Conservation (phyloP, 2,113 vertebrate genomes). For the Pseudorectes ferrugineus region DNA sequence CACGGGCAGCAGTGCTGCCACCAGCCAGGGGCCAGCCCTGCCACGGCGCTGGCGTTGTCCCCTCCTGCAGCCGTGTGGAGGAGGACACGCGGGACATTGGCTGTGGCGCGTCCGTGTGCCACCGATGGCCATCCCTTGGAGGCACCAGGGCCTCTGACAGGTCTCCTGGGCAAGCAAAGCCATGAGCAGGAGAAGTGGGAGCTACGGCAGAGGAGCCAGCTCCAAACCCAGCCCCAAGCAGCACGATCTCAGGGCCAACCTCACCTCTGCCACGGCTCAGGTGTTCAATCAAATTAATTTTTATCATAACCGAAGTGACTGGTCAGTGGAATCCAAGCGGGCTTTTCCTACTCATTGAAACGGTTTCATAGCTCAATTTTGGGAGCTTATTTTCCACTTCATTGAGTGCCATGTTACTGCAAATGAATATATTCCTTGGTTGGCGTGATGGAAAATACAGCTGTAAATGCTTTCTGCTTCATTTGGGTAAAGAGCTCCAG, state of each 20-base stretch:
- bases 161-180: not conserved
- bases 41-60: accelerated
- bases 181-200: not conserved
- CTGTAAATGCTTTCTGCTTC: constrained; percentile 82
- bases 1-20: accelerated
- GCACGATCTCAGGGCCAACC: not conserved
- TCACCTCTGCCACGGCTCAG: not conserved
- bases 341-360: constrained; percentile 71
- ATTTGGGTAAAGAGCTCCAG: constrained; percentile 77
- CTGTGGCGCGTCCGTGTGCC: accelerated
- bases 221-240: accelerated
- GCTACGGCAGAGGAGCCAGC: not conserved
- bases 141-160: not conserved
- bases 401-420: constrained; percentile 75
- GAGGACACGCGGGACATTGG: accelerated
- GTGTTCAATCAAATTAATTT: constrained; percentile 64
- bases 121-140: accelerated
- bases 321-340: constrained; percentile 69
- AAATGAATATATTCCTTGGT: constrained; percentile 77
- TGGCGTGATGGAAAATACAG: constrained; percentile 74
- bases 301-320: constrained; percentile 47
- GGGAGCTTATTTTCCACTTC: constrained; percentile 80
- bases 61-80: accelerated
- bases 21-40: not conserved
- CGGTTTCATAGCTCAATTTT: constrained; percentile 68